phyloP scores from a whole-genome alignment of 2,113 vertebrate species.

The Atherinomorus stipes region DNA sequence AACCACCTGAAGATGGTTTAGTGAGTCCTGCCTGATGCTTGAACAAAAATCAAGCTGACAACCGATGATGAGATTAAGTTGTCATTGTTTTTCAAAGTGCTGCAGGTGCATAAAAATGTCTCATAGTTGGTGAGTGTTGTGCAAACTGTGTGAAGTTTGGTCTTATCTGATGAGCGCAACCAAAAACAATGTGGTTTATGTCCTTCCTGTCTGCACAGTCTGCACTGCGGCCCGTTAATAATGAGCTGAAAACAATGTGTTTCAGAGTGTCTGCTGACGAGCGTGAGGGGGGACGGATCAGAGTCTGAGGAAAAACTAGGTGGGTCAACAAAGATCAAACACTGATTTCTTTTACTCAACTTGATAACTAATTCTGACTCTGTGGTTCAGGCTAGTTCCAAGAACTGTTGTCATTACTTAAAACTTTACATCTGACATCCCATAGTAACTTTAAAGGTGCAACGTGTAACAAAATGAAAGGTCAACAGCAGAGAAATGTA shows the following conservation, averaged over 20 bases:
- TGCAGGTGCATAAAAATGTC: neutral
- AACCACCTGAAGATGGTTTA: too few species aligned
- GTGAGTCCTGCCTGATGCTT: too few species aligned
- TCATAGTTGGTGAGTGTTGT: neutral
- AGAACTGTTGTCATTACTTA: too few species aligned
- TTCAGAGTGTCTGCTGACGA: conserved; percentile 64
- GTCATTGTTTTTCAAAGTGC: neutral
- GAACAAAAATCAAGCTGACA: neutral
- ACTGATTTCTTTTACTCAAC: too few species aligned
- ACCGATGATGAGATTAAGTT: too few species aligned
- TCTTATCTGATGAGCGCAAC: conserved; percentile 37
- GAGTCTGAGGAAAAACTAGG: conserved; percentile 18
- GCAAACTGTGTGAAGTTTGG: neutral
- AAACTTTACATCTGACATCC: too few species aligned
- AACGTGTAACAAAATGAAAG: too few species aligned
- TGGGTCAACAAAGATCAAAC: conserved; percentile 17
- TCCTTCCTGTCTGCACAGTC: conserved; percentile 29
- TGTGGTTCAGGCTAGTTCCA: too few species aligned
- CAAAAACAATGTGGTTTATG: neutral
- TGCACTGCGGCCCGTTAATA: conserved; percentile 15
- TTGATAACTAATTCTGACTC: too few species aligned
- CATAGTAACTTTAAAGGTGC: too few species aligned
- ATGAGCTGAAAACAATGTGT: conserved; percentile 37
- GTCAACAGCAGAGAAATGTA: too few species aligned
- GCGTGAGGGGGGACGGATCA: conserved; percentile 55